Conservation (phyloP, 2,113 vertebrate genomes). For the Pycnonotus jocosus region DNA sequence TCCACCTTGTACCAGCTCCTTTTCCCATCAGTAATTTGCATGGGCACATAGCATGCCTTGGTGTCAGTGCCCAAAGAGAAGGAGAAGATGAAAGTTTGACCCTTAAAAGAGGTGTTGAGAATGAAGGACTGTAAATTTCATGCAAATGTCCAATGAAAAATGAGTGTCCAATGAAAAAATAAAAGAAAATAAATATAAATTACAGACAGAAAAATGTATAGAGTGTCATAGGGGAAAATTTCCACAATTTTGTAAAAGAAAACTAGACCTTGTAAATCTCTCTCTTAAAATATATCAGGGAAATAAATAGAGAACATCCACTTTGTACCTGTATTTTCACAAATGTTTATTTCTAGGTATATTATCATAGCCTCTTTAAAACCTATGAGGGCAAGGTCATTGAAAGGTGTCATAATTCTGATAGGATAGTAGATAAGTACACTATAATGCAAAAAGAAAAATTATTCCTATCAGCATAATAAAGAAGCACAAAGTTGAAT, state of each 20-base stretch:
- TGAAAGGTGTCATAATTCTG: neutral
- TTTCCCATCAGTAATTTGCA: neutral
- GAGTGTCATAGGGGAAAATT: neutral
- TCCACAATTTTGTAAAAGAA: neutral
- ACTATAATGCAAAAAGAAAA: neutral
- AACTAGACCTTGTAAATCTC: neutral
- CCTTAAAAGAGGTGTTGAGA: neutral
- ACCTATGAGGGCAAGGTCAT: neutral
- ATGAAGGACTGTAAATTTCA: neutral
- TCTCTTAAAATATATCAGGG: neutral
- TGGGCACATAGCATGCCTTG: neutral
- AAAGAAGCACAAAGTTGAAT: neutral
- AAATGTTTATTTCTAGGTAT: neutral
- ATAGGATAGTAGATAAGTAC: neutral
- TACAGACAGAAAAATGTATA: neutral
- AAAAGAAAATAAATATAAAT: neutral
- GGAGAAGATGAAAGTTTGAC: neutral
- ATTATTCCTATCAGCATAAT: neutral
- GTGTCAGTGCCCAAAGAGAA: fast-evolving
- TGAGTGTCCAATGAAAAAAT: neutral
- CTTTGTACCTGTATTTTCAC: neutral
- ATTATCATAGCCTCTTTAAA: neutral
- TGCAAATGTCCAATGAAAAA: neutral
- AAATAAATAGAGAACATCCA: neutral
- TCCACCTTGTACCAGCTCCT: neutral